Base-by-base conservation (phyloP, 1,140 invertebrate genomes). In the Philopotamus ludificatus region DNA sequence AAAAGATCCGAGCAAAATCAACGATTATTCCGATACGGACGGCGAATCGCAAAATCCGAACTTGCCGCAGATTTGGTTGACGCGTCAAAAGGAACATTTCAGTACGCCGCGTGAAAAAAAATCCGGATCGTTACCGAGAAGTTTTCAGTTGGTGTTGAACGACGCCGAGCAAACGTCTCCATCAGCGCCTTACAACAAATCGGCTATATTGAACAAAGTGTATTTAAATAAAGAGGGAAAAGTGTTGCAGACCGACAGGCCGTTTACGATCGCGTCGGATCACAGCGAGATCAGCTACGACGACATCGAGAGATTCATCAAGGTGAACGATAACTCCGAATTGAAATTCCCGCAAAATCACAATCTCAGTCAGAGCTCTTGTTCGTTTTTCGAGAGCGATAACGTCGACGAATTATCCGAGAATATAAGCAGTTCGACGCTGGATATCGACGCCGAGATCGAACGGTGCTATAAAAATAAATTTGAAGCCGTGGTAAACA, bases 51-150 rank as follows among this genome's bases (percentile, higher is more conserved):
- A 79, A 72, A 83, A 76, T 72, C 82, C 74, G 39, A 81, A 77
- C 69, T 78, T 73, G 12, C 76, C 79, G 26, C 77, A 81, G 72
- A 80, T 81, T 63, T 81, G 83, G 82, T 70, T 82, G 8, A 81
- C 81, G 58, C 72, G 77, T 44, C 73, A 81, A 75, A 79, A 82
- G 62, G 77, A 81, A 71, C 78, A 81, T 72, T 81, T 79, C 47
- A 79, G 76, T 69, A 75, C 80, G 34, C 76, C 78, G 8, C 74
- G 78, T 68, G 77, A 79, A 50, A 80, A 78, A 71, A 92, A 92
- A 74, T 86, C 87, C 41, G 91, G 89, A 16, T 92, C 90, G 0
- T 72, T 93, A 34, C 90, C 91, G 0, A 80, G 90, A 55, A 91
- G 89, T 70, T 92, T 92, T 71, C 87, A 88, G 75, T 74, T 87